Evolutionary conservation across 2,888 invertebrate genomes (phyloP), one percentile per base, ranked within the genome.

Genomic region (Isotomurus palustris): DNA sequence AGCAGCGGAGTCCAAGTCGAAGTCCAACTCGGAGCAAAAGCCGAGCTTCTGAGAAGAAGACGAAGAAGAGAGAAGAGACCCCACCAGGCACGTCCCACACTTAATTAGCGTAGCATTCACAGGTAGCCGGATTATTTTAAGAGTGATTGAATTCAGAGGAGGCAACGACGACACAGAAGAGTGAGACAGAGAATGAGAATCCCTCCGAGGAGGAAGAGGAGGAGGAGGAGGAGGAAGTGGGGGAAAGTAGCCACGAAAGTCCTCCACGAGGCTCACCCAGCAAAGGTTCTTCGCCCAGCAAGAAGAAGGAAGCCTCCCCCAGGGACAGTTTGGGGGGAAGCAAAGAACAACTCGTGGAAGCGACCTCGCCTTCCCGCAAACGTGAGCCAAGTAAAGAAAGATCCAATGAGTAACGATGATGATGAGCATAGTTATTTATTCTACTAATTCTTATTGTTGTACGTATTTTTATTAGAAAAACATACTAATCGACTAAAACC

Each of bases 1-100:
- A 55, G 48, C 52, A 55, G 48, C 54, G 54, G 14, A 62, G 62
- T 49, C 62, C 62, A 36, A 62, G 58, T 25, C 54, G 58, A 53
- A 69, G 67, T 63, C 70, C 70, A 28, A 66, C 67, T 2, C 35
- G 70, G 38, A 66, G 64, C 59, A 70, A 70, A 45, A 70, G 70
- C 48, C 58, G 70, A 24, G 61, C 53, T 28, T 68, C 64, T 3
- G 68, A 67, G 64, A 68, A 68, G 50, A 62, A 65, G 49, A 14
- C 5, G n/a, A 24, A 17, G 22, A 22, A 25, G 40, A 19, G n/a
- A 17, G 49, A 49, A 24, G n/a, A 6, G 5, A n/a, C 36, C 5
- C 38, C 50, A 25, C 47, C 47, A 32, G 32, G 32, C 32, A 32
- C 14, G 8, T 14, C 32, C 32, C 8, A 10, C 8, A 8, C 32